These are phyloP conservation scores for Alaudala cheleensis DNA, from an alignment of 2,113 vertebrate species.

Conservation along the genomic window DNA sequence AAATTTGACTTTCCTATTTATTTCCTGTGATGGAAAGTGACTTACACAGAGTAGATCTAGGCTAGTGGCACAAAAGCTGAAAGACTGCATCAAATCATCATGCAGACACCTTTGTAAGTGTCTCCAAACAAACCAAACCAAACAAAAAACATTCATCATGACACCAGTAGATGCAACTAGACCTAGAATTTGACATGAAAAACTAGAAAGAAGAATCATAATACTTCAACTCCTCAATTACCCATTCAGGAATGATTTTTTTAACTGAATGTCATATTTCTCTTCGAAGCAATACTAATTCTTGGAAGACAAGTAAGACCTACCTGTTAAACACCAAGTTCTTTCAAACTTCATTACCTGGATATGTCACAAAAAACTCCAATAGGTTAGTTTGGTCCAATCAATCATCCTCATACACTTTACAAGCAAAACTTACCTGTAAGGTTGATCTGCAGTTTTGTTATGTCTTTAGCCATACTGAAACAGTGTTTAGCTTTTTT, in stretches of 20 bases:
- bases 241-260: not conserved
- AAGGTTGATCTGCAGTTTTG: conserved; percentile 81
- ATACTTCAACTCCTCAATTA: not conserved
- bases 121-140: not conserved
- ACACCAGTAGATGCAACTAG: not conserved
- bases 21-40: not conserved
- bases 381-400: not conserved
- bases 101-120: not conserved
- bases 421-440: conserved; percentile 78
- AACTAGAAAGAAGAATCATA: not conserved
- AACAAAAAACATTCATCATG: not conserved
- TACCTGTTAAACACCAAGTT: not conserved
- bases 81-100: not conserved
- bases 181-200: not conserved
- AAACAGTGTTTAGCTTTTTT: conserved; percentile 86
- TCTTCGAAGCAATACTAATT: not conserved
- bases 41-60: not conserved
- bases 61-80: not conserved
- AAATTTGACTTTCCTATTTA: not conserved
- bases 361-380: not conserved
- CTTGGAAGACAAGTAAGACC: not conserved
- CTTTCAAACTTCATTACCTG: not conserved
- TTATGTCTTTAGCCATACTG: conserved; percentile 77
- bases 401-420: not conserved
- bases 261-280: not conserved